Percentiles rank a stretch among this genome's conserved stretches.
phyloP scores from a whole-genome alignment of 2,113 vertebrate species.

The Saiga tatarica region DNA sequence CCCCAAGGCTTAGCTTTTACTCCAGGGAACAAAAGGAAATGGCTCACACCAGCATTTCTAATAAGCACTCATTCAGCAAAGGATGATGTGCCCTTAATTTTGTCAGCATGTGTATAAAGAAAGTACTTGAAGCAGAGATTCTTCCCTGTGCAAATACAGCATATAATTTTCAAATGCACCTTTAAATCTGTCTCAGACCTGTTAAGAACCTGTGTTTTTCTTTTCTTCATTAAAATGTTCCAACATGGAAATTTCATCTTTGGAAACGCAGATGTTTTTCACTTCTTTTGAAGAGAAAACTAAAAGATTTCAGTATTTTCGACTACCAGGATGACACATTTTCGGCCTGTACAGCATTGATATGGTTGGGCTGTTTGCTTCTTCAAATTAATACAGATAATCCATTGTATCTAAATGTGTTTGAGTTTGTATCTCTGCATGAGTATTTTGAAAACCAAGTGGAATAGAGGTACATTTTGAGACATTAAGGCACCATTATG shows the following conservation, averaged over 20 bases:
- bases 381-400: not conserved
- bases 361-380: not conserved
- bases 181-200: conserved; percentile 15
- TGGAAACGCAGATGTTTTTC: not conserved
- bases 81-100: conserved; percentile 20
- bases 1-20: conserved; percentile 37
- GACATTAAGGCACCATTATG: not conserved
- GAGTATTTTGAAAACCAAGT: not conserved
- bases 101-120: conserved; percentile 31
- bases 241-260: conserved; percentile 49
- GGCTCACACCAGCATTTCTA: conserved; percentile 17
- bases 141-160: not conserved
- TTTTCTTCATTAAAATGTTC: conserved; percentile 51
- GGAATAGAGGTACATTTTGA: not conserved
- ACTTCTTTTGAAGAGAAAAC: not conserved
- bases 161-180: conserved; percentile 12
- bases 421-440: not conserved
- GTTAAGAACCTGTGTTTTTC: conserved; percentile 27
- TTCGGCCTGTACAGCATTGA: not conserved
- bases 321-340: not conserved
- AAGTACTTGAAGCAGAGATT: not conserved
- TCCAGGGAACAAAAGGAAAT: conserved; percentile 52
- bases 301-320: conserved; percentile 14
- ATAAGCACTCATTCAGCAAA: conserved; percentile 49
- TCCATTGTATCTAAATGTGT: not conserved